Base-by-base conservation (phyloP, 2,113 vertebrate genomes). In the Macrotis lagotis region DNA sequence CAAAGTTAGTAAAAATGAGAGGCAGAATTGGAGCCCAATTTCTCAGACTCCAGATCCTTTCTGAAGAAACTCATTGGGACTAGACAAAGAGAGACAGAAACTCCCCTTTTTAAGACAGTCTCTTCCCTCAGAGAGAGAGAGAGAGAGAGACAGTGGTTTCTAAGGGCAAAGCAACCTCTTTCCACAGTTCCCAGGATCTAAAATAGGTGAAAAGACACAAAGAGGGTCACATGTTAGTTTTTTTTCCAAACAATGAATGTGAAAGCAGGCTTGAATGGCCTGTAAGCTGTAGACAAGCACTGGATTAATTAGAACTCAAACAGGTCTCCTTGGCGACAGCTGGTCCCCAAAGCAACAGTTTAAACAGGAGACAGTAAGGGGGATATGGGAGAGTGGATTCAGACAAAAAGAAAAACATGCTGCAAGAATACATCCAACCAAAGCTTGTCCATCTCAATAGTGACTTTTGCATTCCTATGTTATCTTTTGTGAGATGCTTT, bases 71-170 rank as follows among this genome's bases (percentile, higher is more conserved):
- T 92, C 89, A 48, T 44, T 90, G 48, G 88, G 26, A 3, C 10
- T 96, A 47, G 47, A 31, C 37, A 96, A 55, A 92, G 48, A 93
- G 31, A 47, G 28, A 94, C 92, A 28, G 52, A 95, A 95, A 92
- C 59, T 28, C 49, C 95, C 91, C 51, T 95, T 51, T 48, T 59
- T 50, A 93, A 97, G 31, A 94, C 11, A 92, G 22, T 93, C 92
- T 95, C n/a, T 97, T 97, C 89, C 24, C 50, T 51, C 95, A 53
- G 47, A 26, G 93, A 96, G n/a, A n/a, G n/a, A n/a, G n/a, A n/a
- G n/a, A n/a, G n/a, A n/a, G n/a, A n/a, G 55, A 95, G 96, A 48
- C 25, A 93, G 90, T 55, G 50, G 94, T 90, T 96, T 83, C 53
- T 95, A 96, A 51, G 91, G 91, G 53, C n/a, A 96, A 91, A 95